phyloP scores from a whole-genome alignment of 2,797 vertebrate genomes.

The Etheostoma perlongum region DNA sequence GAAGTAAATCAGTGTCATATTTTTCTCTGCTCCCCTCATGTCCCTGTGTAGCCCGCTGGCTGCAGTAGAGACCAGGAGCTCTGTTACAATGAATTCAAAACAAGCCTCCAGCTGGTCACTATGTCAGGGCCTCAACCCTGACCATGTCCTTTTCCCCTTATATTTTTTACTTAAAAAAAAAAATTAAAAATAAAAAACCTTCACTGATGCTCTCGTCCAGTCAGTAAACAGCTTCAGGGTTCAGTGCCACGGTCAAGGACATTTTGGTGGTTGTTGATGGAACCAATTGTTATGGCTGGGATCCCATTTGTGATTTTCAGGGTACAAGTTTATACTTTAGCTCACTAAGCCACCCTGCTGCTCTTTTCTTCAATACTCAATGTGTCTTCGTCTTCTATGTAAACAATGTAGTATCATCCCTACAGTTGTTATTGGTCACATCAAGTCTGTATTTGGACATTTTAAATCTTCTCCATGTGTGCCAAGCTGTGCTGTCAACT shows the following conservation, averaged over 20 bases:
- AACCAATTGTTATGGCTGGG: conserved; percentile 32
- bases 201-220: conserved; percentile 26
- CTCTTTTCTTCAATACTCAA: background rate
- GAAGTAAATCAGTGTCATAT: background rate
- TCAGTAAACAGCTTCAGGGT: conserved; percentile 48
- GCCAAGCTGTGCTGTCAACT: background rate
- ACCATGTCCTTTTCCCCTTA: conserved; percentile 20
- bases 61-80: background rate
- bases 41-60: background rate
- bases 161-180: conserved; percentile 40
- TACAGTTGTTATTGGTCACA: background rate
- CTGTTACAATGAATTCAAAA: conserved; percentile 38
- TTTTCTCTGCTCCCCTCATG: background rate
- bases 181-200: conserved; percentile 46
- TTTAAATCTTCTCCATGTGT: background rate
- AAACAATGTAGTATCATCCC: too few species aligned
- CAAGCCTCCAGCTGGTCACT: conserved; percentile 54
- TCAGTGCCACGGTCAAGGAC: conserved; percentile 54
- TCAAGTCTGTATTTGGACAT: background rate
- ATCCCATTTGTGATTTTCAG: conserved; percentile 30
- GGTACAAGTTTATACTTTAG: conserved; percentile 12
- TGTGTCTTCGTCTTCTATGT: background rate
- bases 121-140: conserved; percentile 17
- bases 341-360: background rate
- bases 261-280: conserved; percentile 38